These are phyloP conservation scores for Gila orcuttii DNA, from an alignment of 2,113 vertebrate species.

Conservation along the genomic window DNA sequence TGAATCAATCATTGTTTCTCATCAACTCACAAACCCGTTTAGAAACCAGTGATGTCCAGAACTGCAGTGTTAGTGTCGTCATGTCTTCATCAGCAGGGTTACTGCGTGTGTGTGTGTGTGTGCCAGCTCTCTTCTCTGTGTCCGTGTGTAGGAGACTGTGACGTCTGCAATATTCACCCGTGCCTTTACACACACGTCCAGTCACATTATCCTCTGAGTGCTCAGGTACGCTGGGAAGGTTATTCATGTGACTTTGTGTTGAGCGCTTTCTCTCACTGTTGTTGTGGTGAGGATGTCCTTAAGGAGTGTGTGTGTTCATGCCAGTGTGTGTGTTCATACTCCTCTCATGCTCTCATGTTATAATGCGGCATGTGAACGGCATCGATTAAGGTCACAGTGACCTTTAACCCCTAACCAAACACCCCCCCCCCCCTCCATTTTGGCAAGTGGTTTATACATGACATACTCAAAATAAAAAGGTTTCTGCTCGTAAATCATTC, in stretches of 20 bases:
- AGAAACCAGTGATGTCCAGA: too few species aligned
- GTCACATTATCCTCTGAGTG: constrained; percentile 75
- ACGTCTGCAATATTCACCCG: constrained; percentile 79
- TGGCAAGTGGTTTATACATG: too few species aligned
- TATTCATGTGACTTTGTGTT: constrained; percentile 15
- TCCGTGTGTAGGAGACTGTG: constrained; percentile 74
- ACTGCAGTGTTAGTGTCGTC: neutral
- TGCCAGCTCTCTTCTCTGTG: constrained; percentile 48
- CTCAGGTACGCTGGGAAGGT: constrained; percentile 65
- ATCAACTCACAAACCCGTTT: too few species aligned
- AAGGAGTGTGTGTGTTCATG: neutral
- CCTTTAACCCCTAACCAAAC: too few species aligned
- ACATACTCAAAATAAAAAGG: too few species aligned
- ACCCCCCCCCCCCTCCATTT: too few species aligned
- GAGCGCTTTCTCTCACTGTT: constrained; percentile 39
- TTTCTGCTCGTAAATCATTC: too few species aligned
- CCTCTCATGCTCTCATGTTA: neutral
- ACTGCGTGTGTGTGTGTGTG: too few species aligned
- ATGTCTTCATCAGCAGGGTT: neutral
- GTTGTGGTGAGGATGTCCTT: neutral
- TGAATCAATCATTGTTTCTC: too few species aligned
- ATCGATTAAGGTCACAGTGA: too few species aligned
- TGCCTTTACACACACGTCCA: constrained; percentile 78
- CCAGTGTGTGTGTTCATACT: neutral
- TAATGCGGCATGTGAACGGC: too few species aligned